Percentiles rank a stretch among this genome's conserved stretches.
These are phyloP conservation scores for Tor tambroides DNA, from an alignment of 2,113 vertebrate genomes.

Conservation along the genomic window DNA sequence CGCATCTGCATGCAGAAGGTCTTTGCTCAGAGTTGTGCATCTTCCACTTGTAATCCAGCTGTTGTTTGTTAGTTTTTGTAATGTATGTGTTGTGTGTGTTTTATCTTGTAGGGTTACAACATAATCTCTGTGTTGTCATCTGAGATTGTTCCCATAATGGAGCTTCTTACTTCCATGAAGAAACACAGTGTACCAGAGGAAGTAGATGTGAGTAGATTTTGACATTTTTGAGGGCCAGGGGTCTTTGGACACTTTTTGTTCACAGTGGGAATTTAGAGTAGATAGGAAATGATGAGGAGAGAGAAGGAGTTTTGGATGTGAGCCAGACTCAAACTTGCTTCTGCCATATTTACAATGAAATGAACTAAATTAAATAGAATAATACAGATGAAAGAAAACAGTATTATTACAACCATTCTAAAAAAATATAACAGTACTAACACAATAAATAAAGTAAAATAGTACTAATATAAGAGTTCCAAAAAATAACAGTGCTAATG, in stretches of 20 bases:
- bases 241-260: background rate
- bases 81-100: background rate
- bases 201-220: slow-evolving; percentile 85
- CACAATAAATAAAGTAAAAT: background rate
- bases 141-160: slow-evolving; percentile 96
- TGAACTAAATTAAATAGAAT: background rate
- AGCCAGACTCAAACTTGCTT: background rate
- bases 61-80: background rate
- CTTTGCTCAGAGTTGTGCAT: slow-evolving; percentile 41
- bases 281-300: background rate
- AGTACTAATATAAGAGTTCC: too few relatives aligned
- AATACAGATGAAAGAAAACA: background rate
- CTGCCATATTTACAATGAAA: background rate
- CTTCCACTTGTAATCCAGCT: background rate
- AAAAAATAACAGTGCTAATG: too few relatives aligned
- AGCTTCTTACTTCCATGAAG: slow-evolving; percentile 96
- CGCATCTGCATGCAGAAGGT: slow-evolving; percentile 99
- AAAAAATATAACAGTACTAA: background rate
- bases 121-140: slow-evolving; percentile 92
- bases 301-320: background rate
- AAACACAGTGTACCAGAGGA: slow-evolving; percentile 91
- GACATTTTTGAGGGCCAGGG: background rate
- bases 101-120: slow-evolving; percentile 84
- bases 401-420: background rate
- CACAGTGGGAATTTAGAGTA: background rate